These are phyloP conservation scores for Apis mellifera DNA, from an alignment of 1,140 invertebrate species.

Conservation along the genomic window Amel_HAv3.1 CM009936.2:3591501-3592000, in stretches of 20 bases:
- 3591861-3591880: constrained; percentile 11
- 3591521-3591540: constrained; percentile 3
- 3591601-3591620: background rate
- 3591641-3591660: background rate
- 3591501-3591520: background rate
- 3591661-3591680: too few species aligned
- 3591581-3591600: background rate
- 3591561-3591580: background rate
- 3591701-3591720: background rate
- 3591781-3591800: background rate
- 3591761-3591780: background rate
- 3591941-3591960: constrained; percentile 78
- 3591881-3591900: background rate
- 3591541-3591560: background rate
- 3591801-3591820: constrained; percentile 25
- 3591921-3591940: constrained; percentile 2
- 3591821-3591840: background rate
- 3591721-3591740: background rate
- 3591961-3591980: constrained; percentile 84
- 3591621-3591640: background rate
- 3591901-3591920: background rate
- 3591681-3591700: background rate
- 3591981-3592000: constrained; percentile 86
- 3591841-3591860: constrained; percentile 30
- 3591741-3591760: background rate